Evolutionary conservation across 2,797 vertebrate genomes (phyloP).

Genomic region (Enteromius radiatus): DNA sequence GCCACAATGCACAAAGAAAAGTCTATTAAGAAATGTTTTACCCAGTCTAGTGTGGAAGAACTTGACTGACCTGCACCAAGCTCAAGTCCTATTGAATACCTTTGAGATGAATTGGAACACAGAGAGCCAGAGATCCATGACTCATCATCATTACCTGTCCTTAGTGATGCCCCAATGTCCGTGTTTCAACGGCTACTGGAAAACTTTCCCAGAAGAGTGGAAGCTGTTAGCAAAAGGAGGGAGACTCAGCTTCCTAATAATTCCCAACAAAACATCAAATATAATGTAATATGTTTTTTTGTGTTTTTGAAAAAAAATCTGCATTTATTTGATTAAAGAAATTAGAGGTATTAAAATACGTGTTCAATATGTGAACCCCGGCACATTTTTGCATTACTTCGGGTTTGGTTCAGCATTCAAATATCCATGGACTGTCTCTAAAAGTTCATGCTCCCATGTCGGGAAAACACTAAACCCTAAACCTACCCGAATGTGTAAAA

Average conservation of each 20-base stretch:
- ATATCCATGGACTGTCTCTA: too few relatives aligned
- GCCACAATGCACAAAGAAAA: background rate
- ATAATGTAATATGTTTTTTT: background rate
- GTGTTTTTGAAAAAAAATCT: background rate
- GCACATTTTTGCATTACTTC: too few relatives aligned
- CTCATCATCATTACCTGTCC: background rate
- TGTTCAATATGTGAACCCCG: too few relatives aligned
- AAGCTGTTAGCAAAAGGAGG: background rate
- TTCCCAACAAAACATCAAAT: background rate
- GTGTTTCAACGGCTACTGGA: background rate
- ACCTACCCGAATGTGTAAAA: too few relatives aligned
- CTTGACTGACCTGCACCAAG: conserved; percentile 1
- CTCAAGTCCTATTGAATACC: background rate
- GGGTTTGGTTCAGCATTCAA: too few relatives aligned
- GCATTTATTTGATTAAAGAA: background rate
- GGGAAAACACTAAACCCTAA: too few relatives aligned
- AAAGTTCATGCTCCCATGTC: too few relatives aligned
- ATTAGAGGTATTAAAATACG: too few relatives aligned
- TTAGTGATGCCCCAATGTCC: background rate
- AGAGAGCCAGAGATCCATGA: background rate
- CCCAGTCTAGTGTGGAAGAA: background rate
- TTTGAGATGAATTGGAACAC: background rate
- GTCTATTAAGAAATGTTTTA: background rate
- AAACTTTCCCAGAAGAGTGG: background rate
- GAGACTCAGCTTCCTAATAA: background rate